Percentiles rank a stretch among this genome's conserved stretches.
Conservation (phyloP, 2,888 invertebrate species). For the Charanyca ferruginea region DNA sequence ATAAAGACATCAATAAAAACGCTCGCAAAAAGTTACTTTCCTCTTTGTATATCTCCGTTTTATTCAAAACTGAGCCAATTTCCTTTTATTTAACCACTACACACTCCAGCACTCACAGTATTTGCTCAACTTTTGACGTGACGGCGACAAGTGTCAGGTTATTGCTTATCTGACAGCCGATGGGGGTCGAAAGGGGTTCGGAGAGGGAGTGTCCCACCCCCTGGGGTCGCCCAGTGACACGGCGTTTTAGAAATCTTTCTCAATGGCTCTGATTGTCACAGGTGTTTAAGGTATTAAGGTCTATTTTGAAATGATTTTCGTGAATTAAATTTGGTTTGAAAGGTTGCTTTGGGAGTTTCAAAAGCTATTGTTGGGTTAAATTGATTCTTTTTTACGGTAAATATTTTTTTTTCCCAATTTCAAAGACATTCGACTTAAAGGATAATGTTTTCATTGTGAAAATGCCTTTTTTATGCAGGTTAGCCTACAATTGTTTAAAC, state of each 20-base stretch:
- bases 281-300: conserved; percentile 34
- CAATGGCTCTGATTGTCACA: conserved; percentile 45
- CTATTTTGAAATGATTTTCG: conserved; percentile 41
- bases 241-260: conserved; percentile 56
- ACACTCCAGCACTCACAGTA: conserved; percentile 38
- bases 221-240: conserved; percentile 49
- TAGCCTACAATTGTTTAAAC: too few relatives aligned
- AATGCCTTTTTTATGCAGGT: too few relatives aligned
- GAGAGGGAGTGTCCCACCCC: conserved; percentile 25
- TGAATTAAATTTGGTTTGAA: conserved; percentile 29
- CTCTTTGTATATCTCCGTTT: not conserved
- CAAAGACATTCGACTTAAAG: not conserved
- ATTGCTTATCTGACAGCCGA: conserved; percentile 74
- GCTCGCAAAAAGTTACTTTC: not conserved
- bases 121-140: conserved; percentile 67
- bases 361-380: conserved; percentile 25
- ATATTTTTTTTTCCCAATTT: conserved; percentile 15
- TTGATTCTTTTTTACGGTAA: conserved; percentile 28
- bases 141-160: conserved; percentile 73
- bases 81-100: conserved; percentile 15
- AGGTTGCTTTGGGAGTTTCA: conserved; percentile 3
- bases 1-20: not conserved
- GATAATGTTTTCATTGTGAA: not conserved
- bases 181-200: conserved; percentile 30
- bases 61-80: conserved; percentile 41